Evolutionary conservation across 2,888 invertebrate species (phyloP).

Genomic region (Apantesis nais): DNA sequence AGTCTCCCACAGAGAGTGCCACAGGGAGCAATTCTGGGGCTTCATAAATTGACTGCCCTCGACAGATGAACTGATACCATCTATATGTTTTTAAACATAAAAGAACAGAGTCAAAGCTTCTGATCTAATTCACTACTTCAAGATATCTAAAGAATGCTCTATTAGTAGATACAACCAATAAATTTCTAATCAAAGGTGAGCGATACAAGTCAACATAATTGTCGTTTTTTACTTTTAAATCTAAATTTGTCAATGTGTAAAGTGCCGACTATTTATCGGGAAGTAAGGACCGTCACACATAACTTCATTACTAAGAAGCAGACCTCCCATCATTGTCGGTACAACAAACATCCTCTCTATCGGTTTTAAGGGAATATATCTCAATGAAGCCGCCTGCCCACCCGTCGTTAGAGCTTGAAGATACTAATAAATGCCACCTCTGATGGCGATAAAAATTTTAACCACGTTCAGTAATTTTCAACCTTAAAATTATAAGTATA

Average conservation of each 20-base stretch:
- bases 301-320: conserved; percentile 66
- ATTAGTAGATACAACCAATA: conserved; percentile 8
- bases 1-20: conserved; percentile 10
- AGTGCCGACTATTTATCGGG: conserved; percentile 20
- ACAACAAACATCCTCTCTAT: conserved; percentile 63
- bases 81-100: conserved; percentile 1
- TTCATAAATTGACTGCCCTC: neutral
- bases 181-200: conserved; percentile 3
- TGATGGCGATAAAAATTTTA: conserved; percentile 26
- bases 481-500: fast-evolving
- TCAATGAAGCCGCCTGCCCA: conserved; percentile 71
- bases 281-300: conserved; percentile 27
- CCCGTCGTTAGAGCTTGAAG: conserved; percentile 62
- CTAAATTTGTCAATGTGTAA: conserved; percentile 27
- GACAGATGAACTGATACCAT: neutral
- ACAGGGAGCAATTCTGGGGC: conserved; percentile 15
- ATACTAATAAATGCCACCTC: conserved; percentile 52
- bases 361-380: conserved; percentile 65
- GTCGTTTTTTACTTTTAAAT: conserved; percentile 14
- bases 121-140: conserved; percentile 2
- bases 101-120: neutral
- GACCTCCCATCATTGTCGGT: conserved; percentile 69
- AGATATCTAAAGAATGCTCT: conserved; percentile 2
- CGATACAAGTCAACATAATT: conserved; percentile 8
- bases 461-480: conserved; percentile 12